Evolutionary conservation across 2,797 vertebrate genomes (phyloP), one percentile per base, ranked within the genome.

Genomic region (Crocodylus rhombifer): DNA sequence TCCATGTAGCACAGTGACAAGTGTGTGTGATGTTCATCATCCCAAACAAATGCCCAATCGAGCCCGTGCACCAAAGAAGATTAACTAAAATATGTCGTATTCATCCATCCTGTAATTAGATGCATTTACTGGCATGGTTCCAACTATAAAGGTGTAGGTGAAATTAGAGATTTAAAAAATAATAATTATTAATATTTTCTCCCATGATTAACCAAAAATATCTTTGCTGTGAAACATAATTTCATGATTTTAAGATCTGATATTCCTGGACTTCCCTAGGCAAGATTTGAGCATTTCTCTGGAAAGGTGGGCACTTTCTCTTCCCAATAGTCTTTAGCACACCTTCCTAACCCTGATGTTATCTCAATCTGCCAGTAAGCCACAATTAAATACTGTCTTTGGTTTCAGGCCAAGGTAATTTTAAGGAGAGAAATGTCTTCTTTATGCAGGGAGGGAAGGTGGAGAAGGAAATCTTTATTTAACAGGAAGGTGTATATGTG

Each of bases 351-450:
- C 11, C 7, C 2, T 21, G 69, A 55, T 51, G 79, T 87, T 67
- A 30, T 71, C 61, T 58, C 30, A 56, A 42, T n/a, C 26, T 77
- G 25, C 2, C 0, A 0, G 14, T 0, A 0, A 2, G 51, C 64
- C 61, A 89, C 18, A 58, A 69, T 2, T 2, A 81, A 28, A 14
- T 51, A 14, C 64, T 4, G 8, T 58, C 86, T 76, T 33, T 56
- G 55, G 85, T 14, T 36, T 75, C 88, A 77, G 0, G 3, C 21
- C 2, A 4, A 55, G 0, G 3, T 12, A 30, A 23, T 3, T 11
- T 30, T 8, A 13, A 5, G 3, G 90, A 87, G 87, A 84, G 90
- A 84, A 77, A 33, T 15, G n/a, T 56, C 42, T n/a, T 1, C 1
- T 23, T 91, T 2, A 2, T 67, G 73, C 33, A 80, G 74, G 21